These are phyloP conservation scores for Morelia viridis DNA, from an alignment of 2,797 vertebrate genomes.

Conservation along the genomic window DNA sequence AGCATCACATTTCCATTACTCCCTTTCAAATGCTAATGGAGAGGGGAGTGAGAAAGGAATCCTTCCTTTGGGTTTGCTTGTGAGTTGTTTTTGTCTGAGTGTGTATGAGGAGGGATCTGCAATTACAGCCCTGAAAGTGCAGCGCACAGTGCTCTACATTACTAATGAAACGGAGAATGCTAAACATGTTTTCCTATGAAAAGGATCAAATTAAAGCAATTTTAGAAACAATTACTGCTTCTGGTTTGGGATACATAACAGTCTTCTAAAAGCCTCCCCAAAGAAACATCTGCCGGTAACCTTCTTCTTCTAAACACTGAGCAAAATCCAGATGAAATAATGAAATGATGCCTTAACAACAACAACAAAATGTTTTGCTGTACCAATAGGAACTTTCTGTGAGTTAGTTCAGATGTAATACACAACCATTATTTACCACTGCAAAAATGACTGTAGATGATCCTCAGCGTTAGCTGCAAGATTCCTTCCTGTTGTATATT, in stretches of 20 bases:
- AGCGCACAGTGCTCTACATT: not conserved
- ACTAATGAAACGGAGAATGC: not conserved
- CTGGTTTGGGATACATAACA: slow-evolving; percentile 2
- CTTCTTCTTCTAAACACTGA: not conserved
- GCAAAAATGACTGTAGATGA: not conserved
- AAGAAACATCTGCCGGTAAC: not conserved
- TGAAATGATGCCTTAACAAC: not conserved
- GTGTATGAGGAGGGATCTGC: not conserved
- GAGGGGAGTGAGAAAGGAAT: not conserved
- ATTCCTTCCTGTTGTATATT: not conserved
- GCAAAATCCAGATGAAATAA: not conserved
- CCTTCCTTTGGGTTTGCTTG: not conserved
- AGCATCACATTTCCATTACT: not conserved
- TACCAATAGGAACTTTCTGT: not conserved
- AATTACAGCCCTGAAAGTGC: slow-evolving; percentile 4
- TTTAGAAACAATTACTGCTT: not conserved
- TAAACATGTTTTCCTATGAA: not conserved
- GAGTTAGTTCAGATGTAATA: not conserved
- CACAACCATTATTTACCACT: not conserved
- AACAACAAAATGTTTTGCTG: not conserved
- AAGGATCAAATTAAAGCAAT: slow-evolving; percentile 13
- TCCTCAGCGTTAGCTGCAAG: not conserved
- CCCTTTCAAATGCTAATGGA: not conserved
- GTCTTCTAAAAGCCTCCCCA: not conserved
- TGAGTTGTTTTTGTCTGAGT: not conserved